These are phyloP conservation scores for Epinotia bilunana DNA, from an alignment of 2,888 invertebrate species.

Conservation along the genomic window DNA sequence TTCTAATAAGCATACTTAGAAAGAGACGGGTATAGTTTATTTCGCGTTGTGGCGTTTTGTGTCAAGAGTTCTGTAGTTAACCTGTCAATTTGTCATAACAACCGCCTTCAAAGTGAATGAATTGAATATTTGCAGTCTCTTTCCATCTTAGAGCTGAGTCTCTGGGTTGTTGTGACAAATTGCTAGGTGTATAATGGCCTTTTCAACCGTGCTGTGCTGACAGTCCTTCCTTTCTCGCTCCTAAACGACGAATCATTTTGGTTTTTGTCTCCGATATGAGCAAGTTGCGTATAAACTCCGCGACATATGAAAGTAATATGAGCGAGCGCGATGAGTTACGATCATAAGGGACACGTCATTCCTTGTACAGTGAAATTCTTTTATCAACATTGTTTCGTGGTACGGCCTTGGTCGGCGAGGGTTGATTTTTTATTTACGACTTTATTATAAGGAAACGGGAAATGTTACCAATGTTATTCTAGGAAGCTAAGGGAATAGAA, in stretches of 20 bases:
- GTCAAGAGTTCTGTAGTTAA: too few species aligned
- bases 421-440: constrained; percentile 56
- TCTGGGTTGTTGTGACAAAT: too few species aligned
- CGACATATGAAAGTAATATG: constrained; percentile 66
- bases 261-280: constrained; percentile 57
- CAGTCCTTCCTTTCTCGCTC: constrained; percentile 23
- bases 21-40: too few species aligned
- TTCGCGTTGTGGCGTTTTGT: too few species aligned
- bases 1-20: too few species aligned
- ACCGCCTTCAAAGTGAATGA: too few species aligned
- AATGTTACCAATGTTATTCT: constrained; percentile 21
- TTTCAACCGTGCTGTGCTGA: too few species aligned
- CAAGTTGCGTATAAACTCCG: constrained; percentile 58
- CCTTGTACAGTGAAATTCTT: constrained; percentile 66
- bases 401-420: constrained; percentile 46
- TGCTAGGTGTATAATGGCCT: too few species aligned
- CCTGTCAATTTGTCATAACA: too few species aligned
- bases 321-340: constrained; percentile 66
- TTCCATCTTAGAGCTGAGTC: too few species aligned
- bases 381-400: constrained; percentile 66
- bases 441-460: constrained; percentile 41
- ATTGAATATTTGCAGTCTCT: too few species aligned
- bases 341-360: constrained; percentile 66
- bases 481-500: constrained; percentile 13
- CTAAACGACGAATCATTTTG: constrained; percentile 58